Evolutionary conservation across 35 echinoderm and acorn worm genomes (phyloP), one percentile per base, ranked within the genome.

Genomic region (Lytechinus variegatus): DNA sequence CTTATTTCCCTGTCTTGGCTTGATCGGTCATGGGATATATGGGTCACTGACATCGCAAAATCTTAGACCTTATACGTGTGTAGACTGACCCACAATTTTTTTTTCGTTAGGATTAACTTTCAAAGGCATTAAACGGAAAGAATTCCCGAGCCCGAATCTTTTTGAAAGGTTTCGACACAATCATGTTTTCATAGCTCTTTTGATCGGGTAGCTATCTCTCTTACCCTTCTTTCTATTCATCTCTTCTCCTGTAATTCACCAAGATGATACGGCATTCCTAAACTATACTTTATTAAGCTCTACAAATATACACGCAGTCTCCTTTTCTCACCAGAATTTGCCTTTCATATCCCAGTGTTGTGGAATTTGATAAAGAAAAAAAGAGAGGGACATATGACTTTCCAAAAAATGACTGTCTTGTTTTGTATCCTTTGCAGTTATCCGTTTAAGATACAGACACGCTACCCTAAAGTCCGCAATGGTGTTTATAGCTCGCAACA

Each of bases 261-360:
- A 79, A 24, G 66, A 79, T 79, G 66, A 79, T 24, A 79, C n/a
- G 16, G 16, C 19, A 79, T 79, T 79, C 66, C 66, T n/a, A 2
- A 79, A 6, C 19, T 79, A 79, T 79, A 79, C 66, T 79, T 79
- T 79, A 79, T 79, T 79, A 79, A 79, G 66, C 66, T 79, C 66
- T 79, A 16, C 16, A 79, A 79, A 79, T 79, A 79, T 79, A 79
- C 66, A 79, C 14, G 24, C 16, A 79, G 66, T 79, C n/a, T 24
- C 66, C 19, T 79, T 79, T 79, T 79, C 66, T 79, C 66, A 79
- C 66, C 66, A 79, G 66, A 79, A 79, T 79, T 79, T 79, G 66
- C 16, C 66, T 79, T 79, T 79, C 66, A 24, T 79, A 19, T 16
- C 19, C n/a, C 66, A 79, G 66, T 24, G 66, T 24, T 19, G 66